These are phyloP conservation scores for Trilocha varians DNA, from an alignment of 2,888 invertebrate species.

Conservation along the genomic window DNA sequence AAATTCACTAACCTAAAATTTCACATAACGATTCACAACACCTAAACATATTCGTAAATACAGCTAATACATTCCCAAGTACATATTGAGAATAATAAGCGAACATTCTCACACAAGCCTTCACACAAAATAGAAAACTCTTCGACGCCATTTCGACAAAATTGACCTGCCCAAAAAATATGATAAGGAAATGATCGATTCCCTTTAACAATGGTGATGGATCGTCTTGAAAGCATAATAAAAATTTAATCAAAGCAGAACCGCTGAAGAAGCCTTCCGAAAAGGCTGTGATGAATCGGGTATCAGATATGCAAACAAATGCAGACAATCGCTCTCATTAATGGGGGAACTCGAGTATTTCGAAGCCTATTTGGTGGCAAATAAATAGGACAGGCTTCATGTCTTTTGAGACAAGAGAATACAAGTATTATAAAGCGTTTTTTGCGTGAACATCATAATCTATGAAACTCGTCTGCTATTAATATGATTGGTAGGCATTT, in stretches of 20 bases:
- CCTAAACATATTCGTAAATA: too few species aligned
- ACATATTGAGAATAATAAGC: too few species aligned
- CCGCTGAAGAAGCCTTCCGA: conserved; percentile 10
- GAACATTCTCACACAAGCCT: background rate
- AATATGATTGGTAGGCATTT: too few species aligned
- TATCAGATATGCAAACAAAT: conserved; percentile 53
- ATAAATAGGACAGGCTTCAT: too few species aligned
- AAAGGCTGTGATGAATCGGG: conserved; percentile 46
- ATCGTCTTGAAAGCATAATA: conserved; percentile 23
- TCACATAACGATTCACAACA: too few species aligned
- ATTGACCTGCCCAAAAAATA: background rate
- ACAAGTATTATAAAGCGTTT: too few species aligned
- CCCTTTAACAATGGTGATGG: conserved; percentile 23
- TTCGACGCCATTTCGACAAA: background rate
- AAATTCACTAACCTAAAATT: too few species aligned
- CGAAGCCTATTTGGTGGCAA: background rate
- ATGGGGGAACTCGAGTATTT: background rate
- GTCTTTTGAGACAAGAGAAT: too few species aligned
- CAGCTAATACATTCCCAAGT: too few species aligned
- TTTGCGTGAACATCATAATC: too few species aligned
- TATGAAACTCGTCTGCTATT: too few species aligned
- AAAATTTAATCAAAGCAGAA: conserved; percentile 27
- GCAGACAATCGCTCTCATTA: conserved; percentile 37
- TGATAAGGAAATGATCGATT: conserved; percentile 8
- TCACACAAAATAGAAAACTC: background rate